Conservation (phyloP, 2,888 invertebrate genomes). For the Agrilus cyanescens region DNA sequence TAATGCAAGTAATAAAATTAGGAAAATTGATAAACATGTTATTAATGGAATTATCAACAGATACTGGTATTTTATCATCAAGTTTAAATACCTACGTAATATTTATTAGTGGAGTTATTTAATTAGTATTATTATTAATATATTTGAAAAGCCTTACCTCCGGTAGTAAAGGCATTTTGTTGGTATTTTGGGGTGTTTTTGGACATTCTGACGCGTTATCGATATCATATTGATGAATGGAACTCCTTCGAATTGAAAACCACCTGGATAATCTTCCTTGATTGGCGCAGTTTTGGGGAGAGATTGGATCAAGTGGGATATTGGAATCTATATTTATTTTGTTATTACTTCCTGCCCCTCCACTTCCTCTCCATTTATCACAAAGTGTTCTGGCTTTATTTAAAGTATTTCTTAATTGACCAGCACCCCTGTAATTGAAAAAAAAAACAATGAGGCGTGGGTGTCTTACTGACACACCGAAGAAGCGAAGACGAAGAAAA, state of each 20-base stretch:
- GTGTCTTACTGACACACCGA: too few relatives aligned
- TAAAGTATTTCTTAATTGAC: constrained; percentile 67
- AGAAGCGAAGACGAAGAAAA: too few relatives aligned
- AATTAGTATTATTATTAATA: too few relatives aligned
- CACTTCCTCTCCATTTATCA: constrained; percentile 60
- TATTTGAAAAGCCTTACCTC: constrained; percentile 45
- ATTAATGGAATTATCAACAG: too few relatives aligned
- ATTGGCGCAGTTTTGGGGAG: constrained; percentile 25
- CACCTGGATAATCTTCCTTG: constrained; percentile 70
- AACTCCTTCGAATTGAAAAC: constrained; percentile 79
- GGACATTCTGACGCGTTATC: constrained; percentile 36
- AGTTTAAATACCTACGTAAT: too few relatives aligned
- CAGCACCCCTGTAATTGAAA: constrained; percentile 56
- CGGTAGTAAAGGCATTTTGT: constrained; percentile 70
- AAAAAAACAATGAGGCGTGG: too few relatives aligned
- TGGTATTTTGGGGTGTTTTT: constrained; percentile 23
- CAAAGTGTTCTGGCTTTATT: constrained; percentile 73
- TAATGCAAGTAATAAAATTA: too few relatives aligned
- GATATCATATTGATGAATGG: constrained; percentile 72
- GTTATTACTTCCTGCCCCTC: constrained; percentile 20
- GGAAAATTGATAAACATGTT: too few relatives aligned
- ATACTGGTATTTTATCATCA: too few relatives aligned
- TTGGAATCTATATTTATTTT: constrained; percentile 27
- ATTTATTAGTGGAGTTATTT: too few relatives aligned
- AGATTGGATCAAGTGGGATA: constrained; percentile 25